Evolutionary conservation across 2,113 vertebrate genomes (phyloP).

Genomic region (Ophthalmolycus amberensis): DNA sequence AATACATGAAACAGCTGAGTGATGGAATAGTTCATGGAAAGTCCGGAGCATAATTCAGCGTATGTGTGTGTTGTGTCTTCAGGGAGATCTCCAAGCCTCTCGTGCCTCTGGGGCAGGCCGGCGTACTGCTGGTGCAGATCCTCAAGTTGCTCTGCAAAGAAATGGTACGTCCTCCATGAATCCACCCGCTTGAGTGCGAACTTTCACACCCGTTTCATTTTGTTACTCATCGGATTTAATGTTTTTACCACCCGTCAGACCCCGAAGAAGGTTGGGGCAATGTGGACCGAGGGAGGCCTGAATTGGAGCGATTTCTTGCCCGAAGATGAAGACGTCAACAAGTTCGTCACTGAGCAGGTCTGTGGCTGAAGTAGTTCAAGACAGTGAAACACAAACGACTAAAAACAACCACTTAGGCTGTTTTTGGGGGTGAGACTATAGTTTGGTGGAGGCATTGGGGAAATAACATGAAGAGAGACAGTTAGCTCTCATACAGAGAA

Average conservation of each 20-base stretch:
- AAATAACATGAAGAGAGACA: not conserved
- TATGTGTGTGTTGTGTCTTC: constrained; percentile 21
- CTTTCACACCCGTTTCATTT: not conserved
- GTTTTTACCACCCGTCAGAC: constrained; percentile 80
- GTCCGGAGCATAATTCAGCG: not conserved
- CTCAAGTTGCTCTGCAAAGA: constrained; percentile 92
- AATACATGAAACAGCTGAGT: not conserved
- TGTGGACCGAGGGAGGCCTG: constrained; percentile 91
- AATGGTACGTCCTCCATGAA: constrained; percentile 81
- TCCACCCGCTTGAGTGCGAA: not conserved
- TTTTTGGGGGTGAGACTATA: no score
- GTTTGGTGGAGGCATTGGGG: not conserved
- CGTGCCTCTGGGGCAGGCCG: constrained; percentile 89
- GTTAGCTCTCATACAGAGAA: not conserved
- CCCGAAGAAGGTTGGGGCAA: constrained; percentile 89
- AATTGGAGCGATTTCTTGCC: constrained; percentile 95
- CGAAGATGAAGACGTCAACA: constrained; percentile 90
- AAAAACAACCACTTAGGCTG: not conserved
- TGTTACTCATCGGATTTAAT: not conserved
- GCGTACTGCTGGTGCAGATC: constrained; percentile 89
- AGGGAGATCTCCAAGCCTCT: constrained; percentile 95
- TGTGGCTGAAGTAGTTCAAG: not conserved
- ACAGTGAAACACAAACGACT: not conserved
- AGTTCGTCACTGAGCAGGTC: constrained; percentile 93
- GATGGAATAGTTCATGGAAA: not conserved